Base-by-base conservation (phyloP, 2,888 invertebrate genomes). In the Asteroscopus sphinx region DNA sequence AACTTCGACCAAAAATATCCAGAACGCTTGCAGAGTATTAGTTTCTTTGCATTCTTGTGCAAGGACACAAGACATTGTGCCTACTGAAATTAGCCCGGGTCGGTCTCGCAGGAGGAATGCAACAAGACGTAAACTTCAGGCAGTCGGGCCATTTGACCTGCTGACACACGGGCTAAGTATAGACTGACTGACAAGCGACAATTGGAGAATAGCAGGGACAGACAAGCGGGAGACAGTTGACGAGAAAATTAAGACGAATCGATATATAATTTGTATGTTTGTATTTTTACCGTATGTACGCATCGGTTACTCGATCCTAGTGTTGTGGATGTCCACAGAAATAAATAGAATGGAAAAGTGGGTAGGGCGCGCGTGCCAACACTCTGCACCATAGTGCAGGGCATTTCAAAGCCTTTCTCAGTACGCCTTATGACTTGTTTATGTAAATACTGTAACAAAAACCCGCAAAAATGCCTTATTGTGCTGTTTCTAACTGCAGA, bases 41-140 rank as follows among this genome's bases (percentile, higher is more conserved):
- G 49, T 73, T 58, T 66, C 39, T 59, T 67, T 67, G 63, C 70
- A 75, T 77, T 63, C 55, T 41, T 53, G 39, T 15, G 54, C 75
- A 74, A 77, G 77, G 77, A 57, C 71, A 71, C 49, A 46, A 55
- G 58, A 68, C 68, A 76, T 66, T 68, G 62, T 56, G 44, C 57
- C 49, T 49, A 39, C 68, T 64, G 53, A 47, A 73, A 71, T 74
- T 60, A 77, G 65, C 54, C 48, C 33, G 47, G 46, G 32, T 39
- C 12, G 30, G 44, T 42, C 59, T 28, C 32, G 21, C 21, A n/a
- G 26, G 4, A 26, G 53, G 71, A 74, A 76, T 77, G 75, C 77
- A 76, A 74, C 39, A 75, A 70, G 74, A 68, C 47, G 9, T 44
- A 46, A 28, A 57, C 32, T 13, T 17, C 35, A 0, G 17, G 58